Conservation (phyloP, 2,888 invertebrate species). For the Dryomyza anilis region DNA sequence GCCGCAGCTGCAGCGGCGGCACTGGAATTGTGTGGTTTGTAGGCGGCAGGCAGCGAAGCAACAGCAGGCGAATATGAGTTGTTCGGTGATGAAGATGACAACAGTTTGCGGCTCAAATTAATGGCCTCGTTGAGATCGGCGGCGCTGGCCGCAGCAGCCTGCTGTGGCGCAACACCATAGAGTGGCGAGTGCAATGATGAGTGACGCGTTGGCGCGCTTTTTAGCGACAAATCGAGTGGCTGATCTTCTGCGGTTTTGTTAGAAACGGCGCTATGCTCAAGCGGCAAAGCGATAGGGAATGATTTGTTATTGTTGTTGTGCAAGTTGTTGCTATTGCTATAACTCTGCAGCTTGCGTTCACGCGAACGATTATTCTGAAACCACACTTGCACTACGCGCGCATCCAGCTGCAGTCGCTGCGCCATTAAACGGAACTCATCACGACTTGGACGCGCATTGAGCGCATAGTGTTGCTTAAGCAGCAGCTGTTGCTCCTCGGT, state of each 20-base stretch:
- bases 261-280: not conserved
- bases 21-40: conserved; percentile 22
- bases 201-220: conserved; percentile 64
- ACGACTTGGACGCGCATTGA: conserved; percentile 91
- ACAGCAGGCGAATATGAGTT: conserved; percentile 47
- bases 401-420: conserved; percentile 73
- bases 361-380: conserved; percentile 94
- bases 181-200: conserved; percentile 64
- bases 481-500: conserved; percentile 91
- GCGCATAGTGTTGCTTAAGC: conserved; percentile 85
- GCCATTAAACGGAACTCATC: conserved; percentile 93
- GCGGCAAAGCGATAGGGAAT: conserved; percentile 44
- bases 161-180: conserved; percentile 67
- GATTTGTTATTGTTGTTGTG: conserved; percentile 29
- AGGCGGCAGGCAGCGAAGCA: conserved; percentile 41
- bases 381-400: conserved; percentile 90
- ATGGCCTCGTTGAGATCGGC: conserved; percentile 69
- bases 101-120: conserved; percentile 75
- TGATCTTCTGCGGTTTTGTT: conserved; percentile 66
- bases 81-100: conserved; percentile 60
- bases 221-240: conserved; percentile 89
- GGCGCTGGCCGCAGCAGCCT: conserved; percentile 56
- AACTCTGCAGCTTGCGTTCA: conserved; percentile 72
- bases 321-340: conserved; percentile 35
- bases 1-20: conserved; percentile 47